Evolutionary conservation across 92 coral and sea anemone species (phyloP).

Genomic region (Porites lobata): DNA sequence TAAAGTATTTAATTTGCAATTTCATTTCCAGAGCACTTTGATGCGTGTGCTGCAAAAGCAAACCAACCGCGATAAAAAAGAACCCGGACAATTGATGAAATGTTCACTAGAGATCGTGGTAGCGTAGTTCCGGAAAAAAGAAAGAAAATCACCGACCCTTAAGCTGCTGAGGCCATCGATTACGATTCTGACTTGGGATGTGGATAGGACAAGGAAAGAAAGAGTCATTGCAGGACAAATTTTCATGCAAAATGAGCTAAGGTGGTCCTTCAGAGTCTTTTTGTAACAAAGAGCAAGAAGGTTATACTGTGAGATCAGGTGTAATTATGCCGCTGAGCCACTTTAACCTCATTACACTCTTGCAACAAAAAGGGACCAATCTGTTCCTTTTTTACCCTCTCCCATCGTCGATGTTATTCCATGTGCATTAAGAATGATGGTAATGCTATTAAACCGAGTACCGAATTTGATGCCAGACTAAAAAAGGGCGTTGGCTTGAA

Average conservation of each 20-base stretch:
- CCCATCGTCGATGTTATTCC: conserved; percentile 28
- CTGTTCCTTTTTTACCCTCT: conserved; percentile 15
- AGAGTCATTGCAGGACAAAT: too few species aligned
- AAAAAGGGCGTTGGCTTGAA: conserved; percentile 1
- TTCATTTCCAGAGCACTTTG: neutral
- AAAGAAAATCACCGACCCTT: neutral
- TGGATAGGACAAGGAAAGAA: conserved; percentile 18
- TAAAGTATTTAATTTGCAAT: too few species aligned
- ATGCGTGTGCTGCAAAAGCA: neutral
- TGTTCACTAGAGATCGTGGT: neutral
- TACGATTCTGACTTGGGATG: neutral
- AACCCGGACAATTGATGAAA: too few species aligned
- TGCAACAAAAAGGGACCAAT: conserved; percentile 8
- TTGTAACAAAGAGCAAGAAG: conserved; percentile 55
- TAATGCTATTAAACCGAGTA: conserved; percentile 40
- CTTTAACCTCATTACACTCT: conserved; percentile 11
- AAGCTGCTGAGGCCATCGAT: neutral
- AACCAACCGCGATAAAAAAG: neutral
- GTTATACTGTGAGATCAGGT: conserved; percentile 46
- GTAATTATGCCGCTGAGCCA: conserved; percentile 31
- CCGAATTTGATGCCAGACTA: conserved; percentile 43
- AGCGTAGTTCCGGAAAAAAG: neutral
- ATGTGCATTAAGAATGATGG: conserved; percentile 40
- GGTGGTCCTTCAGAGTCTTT: conserved; percentile 47
- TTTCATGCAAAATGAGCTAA: neutral